Conservation (phyloP, 2,797 vertebrate species). For the Oophaga sylvatica region DNA sequence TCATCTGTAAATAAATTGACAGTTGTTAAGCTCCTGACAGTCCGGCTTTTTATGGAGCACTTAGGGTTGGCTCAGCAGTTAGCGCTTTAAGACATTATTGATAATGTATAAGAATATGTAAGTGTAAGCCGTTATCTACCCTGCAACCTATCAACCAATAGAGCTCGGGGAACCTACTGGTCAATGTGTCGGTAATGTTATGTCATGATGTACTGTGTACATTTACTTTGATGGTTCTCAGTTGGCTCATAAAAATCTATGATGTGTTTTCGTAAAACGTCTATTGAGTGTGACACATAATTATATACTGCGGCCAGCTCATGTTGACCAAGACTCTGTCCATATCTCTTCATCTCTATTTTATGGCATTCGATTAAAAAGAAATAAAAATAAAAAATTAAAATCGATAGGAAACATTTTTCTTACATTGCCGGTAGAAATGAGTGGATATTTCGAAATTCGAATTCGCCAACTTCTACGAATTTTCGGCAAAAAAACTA, state of each 20-base stretch:
- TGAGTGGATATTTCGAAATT: too few relatives aligned
- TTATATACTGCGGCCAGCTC: background rate
- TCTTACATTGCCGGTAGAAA: too few relatives aligned
- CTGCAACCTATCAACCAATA: slow-evolving; percentile 31
- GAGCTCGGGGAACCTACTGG: slow-evolving; percentile 23
- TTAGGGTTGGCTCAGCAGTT: slow-evolving; percentile 29
- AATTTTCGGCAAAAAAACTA: too few relatives aligned
- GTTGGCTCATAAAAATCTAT: slow-evolving; percentile 48
- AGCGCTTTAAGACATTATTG: background rate
- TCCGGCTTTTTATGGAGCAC: slow-evolving; percentile 37
- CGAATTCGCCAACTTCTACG: too few relatives aligned
- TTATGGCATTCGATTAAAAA: background rate
- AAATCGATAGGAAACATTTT: background rate
- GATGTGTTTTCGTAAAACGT: slow-evolving; percentile 22
- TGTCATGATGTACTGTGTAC: slow-evolving; percentile 24
- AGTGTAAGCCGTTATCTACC: slow-evolving; percentile 9
- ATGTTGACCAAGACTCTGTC: background rate
- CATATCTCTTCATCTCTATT: background rate
- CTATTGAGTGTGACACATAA: background rate
- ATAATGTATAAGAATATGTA: slow-evolving; percentile 11
- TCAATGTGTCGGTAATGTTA: slow-evolving; percentile 25
- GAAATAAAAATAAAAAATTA: background rate
- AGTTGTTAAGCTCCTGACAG: slow-evolving; percentile 16
- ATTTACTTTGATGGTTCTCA: slow-evolving; percentile 56
- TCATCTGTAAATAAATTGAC: slow-evolving; percentile 39